Conservation (phyloP, 35 echinoderm and acorn worm species). For the Lytechinus pictus region DNA sequence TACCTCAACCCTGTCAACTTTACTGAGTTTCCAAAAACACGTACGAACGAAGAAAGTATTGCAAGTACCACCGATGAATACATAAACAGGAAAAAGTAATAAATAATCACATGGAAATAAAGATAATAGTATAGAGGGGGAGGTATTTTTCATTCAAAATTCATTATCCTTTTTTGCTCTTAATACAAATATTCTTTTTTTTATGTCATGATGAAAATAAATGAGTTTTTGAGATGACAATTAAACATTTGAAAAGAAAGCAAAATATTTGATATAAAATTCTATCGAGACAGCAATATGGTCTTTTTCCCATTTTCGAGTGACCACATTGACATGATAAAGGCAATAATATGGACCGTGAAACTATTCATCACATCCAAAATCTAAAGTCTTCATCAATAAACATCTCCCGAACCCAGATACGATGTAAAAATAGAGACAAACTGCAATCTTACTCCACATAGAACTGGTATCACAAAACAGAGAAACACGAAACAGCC, state of each 20-base stretch:
- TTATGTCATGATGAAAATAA: not conserved
- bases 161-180: not conserved
- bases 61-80: not conserved
- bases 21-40: not conserved
- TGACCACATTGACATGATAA: not conserved
- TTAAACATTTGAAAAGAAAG: not conserved
- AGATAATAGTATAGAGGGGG: not conserved
- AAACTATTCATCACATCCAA: not conserved
- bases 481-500: slow-evolving; percentile 51
- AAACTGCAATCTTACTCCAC: not conserved
- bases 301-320: not conserved
- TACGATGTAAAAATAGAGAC: not conserved
- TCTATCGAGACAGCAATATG: not conserved
- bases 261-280: not conserved
- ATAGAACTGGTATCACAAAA: slow-evolving; percentile 42
- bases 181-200: not conserved
- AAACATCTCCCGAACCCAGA: not conserved
- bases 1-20: not conserved
- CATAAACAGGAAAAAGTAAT: not conserved
- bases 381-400: not conserved
- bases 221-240: not conserved
- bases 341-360: too few relatives aligned
- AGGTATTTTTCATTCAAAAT: not conserved
- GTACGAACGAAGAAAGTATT: not conserved
- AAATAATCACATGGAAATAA: not conserved